Percentiles rank a stretch among this genome's conserved stretches.
These are phyloP conservation scores for Gastrophryne carolinensis DNA, from an alignment of 2,797 vertebrate species.

Conservation along the genomic window DNA sequence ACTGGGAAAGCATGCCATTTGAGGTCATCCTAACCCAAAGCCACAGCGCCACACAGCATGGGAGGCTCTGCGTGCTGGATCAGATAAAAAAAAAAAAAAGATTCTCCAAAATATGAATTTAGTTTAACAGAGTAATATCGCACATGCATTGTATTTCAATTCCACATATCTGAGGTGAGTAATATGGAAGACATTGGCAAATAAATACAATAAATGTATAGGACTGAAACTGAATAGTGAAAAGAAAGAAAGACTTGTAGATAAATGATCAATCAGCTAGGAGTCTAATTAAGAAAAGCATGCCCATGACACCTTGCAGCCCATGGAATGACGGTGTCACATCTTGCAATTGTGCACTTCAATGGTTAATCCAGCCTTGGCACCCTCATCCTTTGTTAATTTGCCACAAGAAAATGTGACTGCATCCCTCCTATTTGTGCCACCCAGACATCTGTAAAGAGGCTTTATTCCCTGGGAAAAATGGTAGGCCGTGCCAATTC, in stretches of 20 bases:
- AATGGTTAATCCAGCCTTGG: slow-evolving; percentile 42
- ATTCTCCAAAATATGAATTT: too few relatives aligned
- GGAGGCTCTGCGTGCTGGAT: too few relatives aligned
- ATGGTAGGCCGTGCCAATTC: slow-evolving; percentile 47
- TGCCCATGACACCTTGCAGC: too few relatives aligned
- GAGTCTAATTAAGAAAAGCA: too few relatives aligned
- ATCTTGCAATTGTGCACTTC: background rate
- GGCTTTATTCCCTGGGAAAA: slow-evolving; percentile 50
- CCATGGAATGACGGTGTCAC: background rate
- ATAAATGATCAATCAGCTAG: too few relatives aligned
- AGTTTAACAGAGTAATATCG: too few relatives aligned
- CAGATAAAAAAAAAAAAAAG: background rate
- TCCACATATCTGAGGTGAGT: too few relatives aligned
- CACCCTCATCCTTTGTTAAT: slow-evolving; percentile 29
- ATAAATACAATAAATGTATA: too few relatives aligned
- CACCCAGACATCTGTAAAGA: slow-evolving; percentile 50
- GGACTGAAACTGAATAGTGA: too few relatives aligned
- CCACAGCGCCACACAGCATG: background rate
- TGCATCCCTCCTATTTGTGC: slow-evolving; percentile 48
- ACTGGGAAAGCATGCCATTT: slow-evolving; percentile 10
- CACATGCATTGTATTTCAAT: too few relatives aligned
- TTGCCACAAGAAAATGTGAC: slow-evolving; percentile 47
- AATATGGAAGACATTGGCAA: too few relatives aligned
- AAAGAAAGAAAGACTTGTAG: too few relatives aligned
- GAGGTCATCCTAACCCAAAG: slow-evolving; percentile 24